phyloP scores from a whole-genome alignment of 2,888 invertebrate species.

The Dicyrtomina minuta region DNA sequence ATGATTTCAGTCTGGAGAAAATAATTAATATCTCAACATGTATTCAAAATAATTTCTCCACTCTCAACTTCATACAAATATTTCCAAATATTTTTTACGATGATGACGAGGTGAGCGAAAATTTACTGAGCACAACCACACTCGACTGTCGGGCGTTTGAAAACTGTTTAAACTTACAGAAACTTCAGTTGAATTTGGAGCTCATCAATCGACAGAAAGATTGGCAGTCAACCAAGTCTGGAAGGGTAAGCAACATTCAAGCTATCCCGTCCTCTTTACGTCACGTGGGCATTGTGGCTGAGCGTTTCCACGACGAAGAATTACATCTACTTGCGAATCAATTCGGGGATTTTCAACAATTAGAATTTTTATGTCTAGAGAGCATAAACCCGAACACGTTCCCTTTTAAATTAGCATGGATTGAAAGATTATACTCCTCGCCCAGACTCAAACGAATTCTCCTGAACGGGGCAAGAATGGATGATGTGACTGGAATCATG shows the following conservation, averaged over 20 bases:
- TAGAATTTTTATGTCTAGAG: conserved; percentile 10
- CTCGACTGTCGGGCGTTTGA: conserved; percentile 6
- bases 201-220: conserved; percentile 13
- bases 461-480: neutral
- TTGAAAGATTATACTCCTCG: neutral
- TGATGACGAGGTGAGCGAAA: neutral
- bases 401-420: conserved; percentile 1
- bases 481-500: neutral
- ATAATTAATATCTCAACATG: neutral
- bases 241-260: neutral
- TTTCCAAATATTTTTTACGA: conserved; percentile 8
- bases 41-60: neutral
- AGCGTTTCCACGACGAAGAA: neutral
- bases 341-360: neutral
- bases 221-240: conserved; percentile 9
- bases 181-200: conserved; percentile 1
- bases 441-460: conserved; percentile 1
- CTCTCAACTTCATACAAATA: conserved; percentile 1
- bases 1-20: conserved; percentile 10
- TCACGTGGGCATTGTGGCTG: conserved; percentile 1
- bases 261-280: neutral
- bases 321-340: neutral
- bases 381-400: conserved; percentile 1
- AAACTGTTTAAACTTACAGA: neutral
- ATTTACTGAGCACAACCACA: neutral